Conservation (phyloP, 1,140 invertebrate genomes). For the Drosophila subobscura region DNA sequence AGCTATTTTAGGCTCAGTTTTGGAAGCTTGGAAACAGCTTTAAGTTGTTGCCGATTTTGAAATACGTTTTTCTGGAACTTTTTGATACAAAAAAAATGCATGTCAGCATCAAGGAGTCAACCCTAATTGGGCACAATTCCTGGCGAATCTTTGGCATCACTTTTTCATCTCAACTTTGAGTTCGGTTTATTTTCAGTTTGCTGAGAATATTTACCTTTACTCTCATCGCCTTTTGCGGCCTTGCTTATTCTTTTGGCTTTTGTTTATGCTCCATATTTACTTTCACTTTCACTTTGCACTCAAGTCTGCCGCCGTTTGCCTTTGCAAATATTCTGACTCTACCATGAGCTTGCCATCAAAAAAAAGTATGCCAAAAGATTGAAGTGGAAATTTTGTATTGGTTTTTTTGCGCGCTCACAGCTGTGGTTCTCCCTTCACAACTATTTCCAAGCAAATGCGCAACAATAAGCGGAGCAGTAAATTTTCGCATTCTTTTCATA, state of each 20-base stretch:
- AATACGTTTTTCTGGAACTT: too few species aligned
- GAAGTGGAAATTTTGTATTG: constrained; percentile 7
- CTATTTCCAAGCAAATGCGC: constrained; percentile 36
- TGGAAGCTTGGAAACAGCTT: too few species aligned
- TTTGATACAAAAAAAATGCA: too few species aligned
- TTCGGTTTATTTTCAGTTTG: neutral
- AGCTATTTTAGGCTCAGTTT: too few species aligned
- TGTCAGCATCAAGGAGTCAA: too few species aligned
- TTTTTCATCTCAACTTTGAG: constrained; percentile 1
- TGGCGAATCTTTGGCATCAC: too few species aligned
- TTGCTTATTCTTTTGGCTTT: constrained; percentile 24
- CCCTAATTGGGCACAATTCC: too few species aligned
- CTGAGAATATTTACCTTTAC: constrained; percentile 28
- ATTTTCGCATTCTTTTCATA: constrained; percentile 9
- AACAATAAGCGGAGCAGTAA: constrained; percentile 16
- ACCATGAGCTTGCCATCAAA: neutral
- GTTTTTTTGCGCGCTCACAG: neutral
- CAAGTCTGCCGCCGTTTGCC: constrained; percentile 27
- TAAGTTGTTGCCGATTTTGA: too few species aligned
- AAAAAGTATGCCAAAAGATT: constrained; percentile 2
- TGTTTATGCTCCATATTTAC: constrained; percentile 45
- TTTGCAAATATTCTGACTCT: constrained; percentile 8
- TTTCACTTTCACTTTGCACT: constrained; percentile 43
- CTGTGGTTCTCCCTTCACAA: constrained; percentile 4
- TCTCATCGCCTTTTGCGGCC: neutral